Evolutionary conservation across 2,797 vertebrate genomes (phyloP).

Genomic region (Eremophila alpestris): DNA sequence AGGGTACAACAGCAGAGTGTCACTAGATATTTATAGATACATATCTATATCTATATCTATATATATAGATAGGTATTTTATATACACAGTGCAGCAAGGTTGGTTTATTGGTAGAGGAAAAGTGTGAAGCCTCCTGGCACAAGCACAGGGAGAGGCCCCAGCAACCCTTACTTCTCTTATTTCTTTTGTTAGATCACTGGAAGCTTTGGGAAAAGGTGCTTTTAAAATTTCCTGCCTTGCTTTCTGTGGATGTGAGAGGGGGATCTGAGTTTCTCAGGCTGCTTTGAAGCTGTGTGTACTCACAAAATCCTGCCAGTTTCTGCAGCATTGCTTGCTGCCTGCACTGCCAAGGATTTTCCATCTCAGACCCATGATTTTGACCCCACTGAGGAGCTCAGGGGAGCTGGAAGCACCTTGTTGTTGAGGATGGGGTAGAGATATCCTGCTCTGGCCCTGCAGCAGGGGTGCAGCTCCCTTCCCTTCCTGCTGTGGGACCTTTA

Average conservation of each 20-base stretch:
- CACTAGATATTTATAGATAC: background rate
- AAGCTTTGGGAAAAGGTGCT: background rate
- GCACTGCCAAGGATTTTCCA: background rate
- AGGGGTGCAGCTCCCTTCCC: background rate
- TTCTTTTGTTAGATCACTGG: background rate
- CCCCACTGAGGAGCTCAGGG: background rate
- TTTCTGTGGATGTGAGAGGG: background rate
- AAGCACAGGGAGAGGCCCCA: background rate
- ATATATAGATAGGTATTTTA: background rate
- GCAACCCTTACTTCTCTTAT: background rate
- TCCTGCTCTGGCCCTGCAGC: background rate
- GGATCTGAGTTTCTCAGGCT: background rate
- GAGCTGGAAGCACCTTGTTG: background rate
- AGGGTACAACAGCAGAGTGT: background rate
- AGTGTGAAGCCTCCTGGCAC: background rate
- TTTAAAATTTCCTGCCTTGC: background rate
- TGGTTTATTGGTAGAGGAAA: background rate
- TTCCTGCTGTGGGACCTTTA: background rate
- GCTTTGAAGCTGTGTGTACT: background rate
- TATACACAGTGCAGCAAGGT: background rate
- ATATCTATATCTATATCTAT: accelerated
- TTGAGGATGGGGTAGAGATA: background rate
- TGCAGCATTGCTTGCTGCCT: background rate
- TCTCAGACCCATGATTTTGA: background rate
- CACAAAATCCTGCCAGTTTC: accelerated